Base-by-base conservation (phyloP, 2,113 vertebrate genomes). In the Microtus richardsoni region DNA sequence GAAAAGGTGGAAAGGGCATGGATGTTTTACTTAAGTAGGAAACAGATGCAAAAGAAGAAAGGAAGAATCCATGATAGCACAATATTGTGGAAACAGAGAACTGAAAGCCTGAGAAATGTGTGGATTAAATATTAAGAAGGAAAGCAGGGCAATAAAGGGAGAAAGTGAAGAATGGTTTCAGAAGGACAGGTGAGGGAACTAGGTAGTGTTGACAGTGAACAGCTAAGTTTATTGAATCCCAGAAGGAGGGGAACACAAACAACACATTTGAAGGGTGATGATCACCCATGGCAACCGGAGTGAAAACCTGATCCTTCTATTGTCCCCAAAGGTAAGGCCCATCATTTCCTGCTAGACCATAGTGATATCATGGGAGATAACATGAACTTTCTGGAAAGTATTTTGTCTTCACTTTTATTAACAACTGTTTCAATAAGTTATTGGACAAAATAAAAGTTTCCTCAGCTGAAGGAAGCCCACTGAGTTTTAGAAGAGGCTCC, bases 401-500 rank as follows among this genome's bases (percentile, higher is more conserved):
- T 0, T 41, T 88, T 49, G 68, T 91, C 14, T 30, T 95, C 86
- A 49, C 19, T 93, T 95, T 93, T 85, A 88, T 96, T 83, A 96
- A 93, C n/a, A 91, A 28, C 78, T 78, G 82, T 75, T 92, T 94
- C 26, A 93, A 91, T 93, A 66, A 84, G 74, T 89, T 82, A 78
- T 11, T 74, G 22, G 91, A 82, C 68, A 92, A 96, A 95, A 93
- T 70, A 90, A 77, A 91, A 24, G 49, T 79, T 92, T 93, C 44
- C 24, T 91, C 73, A 87, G 68, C 49, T 49, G 64, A 87, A 95
- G 88, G n/a, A 68, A 89, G 88, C 19, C 47, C 62, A 54, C 1
- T 82, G n/a, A 87, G 49, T 93, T 89, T 75, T 60, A 91, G 22
- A 86, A 47, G 16, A 79, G 86, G n/a, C 6, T 79, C 68, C 24